Conservation (phyloP, 2,113 vertebrate species). For the Grantiella picta region DNA sequence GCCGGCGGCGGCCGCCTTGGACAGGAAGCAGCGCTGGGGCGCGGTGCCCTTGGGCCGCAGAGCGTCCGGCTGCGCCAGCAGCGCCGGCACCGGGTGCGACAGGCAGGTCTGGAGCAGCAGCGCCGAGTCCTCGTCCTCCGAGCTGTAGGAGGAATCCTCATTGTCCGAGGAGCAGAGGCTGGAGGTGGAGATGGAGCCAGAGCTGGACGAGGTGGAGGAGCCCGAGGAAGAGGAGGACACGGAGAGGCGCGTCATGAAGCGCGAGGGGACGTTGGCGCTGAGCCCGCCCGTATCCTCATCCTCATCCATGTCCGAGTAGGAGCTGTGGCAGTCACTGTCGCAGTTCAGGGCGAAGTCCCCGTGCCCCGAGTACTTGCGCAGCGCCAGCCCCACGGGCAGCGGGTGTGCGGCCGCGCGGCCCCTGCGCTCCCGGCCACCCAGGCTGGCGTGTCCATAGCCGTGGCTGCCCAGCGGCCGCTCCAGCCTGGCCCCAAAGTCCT, state of each 20-base stretch:
- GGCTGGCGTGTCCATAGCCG: constrained; percentile 80
- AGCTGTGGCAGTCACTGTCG: constrained; percentile 90
- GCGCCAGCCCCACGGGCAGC: constrained; percentile 81
- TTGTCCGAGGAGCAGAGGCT: constrained; percentile 95
- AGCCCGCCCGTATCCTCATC: constrained; percentile 83
- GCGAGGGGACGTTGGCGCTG: constrained; percentile 75
- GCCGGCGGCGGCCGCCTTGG: constrained; percentile 79
- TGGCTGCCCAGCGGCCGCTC: constrained; percentile 73
- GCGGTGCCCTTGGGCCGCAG: constrained; percentile 75
- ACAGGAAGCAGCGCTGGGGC: constrained; percentile 87
- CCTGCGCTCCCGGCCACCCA: constrained; percentile 87
- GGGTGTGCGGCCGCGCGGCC: constrained; percentile 78
- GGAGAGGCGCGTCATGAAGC: constrained; percentile 88
- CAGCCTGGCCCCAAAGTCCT: constrained; percentile 78
- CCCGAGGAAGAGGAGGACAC: constrained; percentile 94
- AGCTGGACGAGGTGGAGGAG: constrained; percentile 91
- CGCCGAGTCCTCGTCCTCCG: constrained; percentile 88
- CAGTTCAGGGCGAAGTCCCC: constrained; percentile 83
- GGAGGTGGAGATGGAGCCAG: constrained; percentile 91
- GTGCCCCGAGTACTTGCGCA: constrained; percentile 81
- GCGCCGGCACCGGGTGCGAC: constrained; percentile 80
- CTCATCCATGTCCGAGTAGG: constrained; percentile 89
- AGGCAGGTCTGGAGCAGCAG: constrained; percentile 92
- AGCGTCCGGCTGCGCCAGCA: constrained; percentile 82
- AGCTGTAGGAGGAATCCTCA: constrained; percentile 93